A percentile compares a stretch with the other conserved stretches of the same genome.
Evolutionary conservation across 2,888 invertebrate genomes (phyloP).

Genomic region (Calameuta pallipes): DNA sequence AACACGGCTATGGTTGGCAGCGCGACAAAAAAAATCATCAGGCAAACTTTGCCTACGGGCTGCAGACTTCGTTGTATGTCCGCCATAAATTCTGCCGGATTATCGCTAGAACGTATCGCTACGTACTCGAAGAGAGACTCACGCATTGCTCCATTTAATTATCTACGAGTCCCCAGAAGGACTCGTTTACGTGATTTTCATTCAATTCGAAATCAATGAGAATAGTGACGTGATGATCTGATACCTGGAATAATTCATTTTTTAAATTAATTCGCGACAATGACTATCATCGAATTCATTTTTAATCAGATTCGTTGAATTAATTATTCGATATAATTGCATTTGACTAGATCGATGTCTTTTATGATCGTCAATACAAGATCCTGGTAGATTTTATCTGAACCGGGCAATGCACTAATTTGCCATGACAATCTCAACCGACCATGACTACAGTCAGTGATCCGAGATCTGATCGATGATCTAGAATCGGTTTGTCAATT

Average conservation of each 20-base stretch:
- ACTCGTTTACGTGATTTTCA: neutral
- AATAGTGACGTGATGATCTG: neutral
- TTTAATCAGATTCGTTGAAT: neutral
- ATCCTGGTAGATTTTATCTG: neutral
- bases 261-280: neutral
- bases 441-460: slow-evolving; percentile 1
- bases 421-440: neutral
- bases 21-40: neutral
- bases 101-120: neutral
- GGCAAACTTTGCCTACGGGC: neutral
- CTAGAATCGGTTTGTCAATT: neutral
- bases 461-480: neutral
- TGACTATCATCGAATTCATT: neutral
- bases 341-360: neutral
- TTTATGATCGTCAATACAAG: neutral
- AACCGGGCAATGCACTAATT: neutral
- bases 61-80: neutral
- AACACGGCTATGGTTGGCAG: neutral
- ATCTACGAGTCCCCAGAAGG: neutral
- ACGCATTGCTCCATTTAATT: neutral
- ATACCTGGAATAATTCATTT: neutral
- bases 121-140: neutral
- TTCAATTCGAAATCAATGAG: neutral
- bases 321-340: neutral
- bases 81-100: neutral